Evolutionary conservation across 2,888 invertebrate genomes (phyloP).

Genomic region (Dinocampus coccinellae): DNA sequence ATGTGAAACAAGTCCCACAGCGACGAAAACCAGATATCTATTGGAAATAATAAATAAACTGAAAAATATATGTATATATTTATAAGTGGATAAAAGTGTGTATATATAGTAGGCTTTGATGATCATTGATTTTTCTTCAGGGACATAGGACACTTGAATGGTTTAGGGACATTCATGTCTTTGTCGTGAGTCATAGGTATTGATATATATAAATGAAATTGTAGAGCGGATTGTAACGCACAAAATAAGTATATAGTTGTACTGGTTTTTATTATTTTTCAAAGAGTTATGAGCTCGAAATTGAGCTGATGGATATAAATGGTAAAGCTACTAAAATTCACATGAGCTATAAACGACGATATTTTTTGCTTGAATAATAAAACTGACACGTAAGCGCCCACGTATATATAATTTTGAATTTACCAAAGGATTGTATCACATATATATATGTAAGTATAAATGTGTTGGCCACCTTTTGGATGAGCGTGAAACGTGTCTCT

Average conservation of each 20-base stretch:
- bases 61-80: neutral
- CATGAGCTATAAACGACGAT: neutral
- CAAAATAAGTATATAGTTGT: neutral
- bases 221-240: neutral
- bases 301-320: too few species aligned
- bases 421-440: neutral
- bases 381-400: slow-evolving; percentile 2
- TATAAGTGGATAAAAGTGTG: neutral
- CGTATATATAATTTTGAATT: neutral
- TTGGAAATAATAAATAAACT: neutral
- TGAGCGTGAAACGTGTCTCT: neutral
- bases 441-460: neutral
- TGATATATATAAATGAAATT: neutral
- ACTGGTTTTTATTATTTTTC: neutral
- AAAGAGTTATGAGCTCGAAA: neutral
- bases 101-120: too few species aligned
- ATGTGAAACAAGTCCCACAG: slow-evolving; percentile 11
- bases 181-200: neutral
- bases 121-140: too few species aligned
- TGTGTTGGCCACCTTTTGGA: slow-evolving; percentile 12
- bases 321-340: neutral
- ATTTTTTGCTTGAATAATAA: neutral
- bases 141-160: too few species aligned
- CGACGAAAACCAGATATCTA: slow-evolving; percentile 6
- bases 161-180: too few species aligned